Evolutionary conservation across 2,113 vertebrate species (phyloP).

Genomic region (Chloropsis cyanopogon): DNA sequence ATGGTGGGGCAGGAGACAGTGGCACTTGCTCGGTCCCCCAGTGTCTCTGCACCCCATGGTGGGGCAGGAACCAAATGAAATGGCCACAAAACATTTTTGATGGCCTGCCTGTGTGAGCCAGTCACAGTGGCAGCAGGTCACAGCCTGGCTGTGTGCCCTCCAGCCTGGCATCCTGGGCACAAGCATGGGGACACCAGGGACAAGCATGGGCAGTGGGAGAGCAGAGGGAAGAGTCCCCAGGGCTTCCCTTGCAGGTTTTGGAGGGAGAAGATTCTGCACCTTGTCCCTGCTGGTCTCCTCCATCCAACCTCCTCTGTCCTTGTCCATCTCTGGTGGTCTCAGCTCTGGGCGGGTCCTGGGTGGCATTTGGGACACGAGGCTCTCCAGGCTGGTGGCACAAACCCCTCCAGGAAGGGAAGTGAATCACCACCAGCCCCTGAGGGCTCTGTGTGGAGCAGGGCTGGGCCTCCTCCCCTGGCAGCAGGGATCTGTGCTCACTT

Average conservation of each 20-base stretch:
- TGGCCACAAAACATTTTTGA: accelerated
- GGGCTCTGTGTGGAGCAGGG: background rate
- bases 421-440: background rate
- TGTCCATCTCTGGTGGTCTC: background rate
- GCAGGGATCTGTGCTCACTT: background rate
- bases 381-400: background rate
- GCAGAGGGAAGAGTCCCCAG: background rate
- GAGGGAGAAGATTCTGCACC: background rate
- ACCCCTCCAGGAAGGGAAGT: background rate
- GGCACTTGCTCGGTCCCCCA: accelerated
- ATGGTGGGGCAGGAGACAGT: accelerated
- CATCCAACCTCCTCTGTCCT: accelerated
- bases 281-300: background rate
- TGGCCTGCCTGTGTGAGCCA: background rate
- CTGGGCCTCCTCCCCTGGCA: background rate
- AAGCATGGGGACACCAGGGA: background rate
- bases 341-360: accelerated
- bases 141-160: background rate
- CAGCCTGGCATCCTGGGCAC: background rate
- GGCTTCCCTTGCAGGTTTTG: background rate
- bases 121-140: background rate
- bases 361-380: background rate
- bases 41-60: background rate
- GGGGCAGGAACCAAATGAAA: background rate
- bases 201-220: accelerated